These are phyloP conservation scores for Xiphophorus birchmanni DNA, from an alignment of 2,797 vertebrate species.

Conservation along the genomic window DNA sequence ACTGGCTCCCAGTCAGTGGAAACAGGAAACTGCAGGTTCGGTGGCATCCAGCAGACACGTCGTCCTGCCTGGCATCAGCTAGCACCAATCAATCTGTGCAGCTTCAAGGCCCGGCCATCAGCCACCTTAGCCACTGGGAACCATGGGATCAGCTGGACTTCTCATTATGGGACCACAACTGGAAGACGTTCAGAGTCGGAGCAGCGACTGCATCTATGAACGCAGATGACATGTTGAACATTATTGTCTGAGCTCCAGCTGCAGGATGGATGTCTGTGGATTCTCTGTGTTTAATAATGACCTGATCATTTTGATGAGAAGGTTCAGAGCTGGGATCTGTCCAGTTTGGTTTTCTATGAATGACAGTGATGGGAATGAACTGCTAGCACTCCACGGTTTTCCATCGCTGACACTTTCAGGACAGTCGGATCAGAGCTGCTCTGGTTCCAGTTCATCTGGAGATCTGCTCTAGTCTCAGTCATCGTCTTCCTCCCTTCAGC, in stretches of 20 bases:
- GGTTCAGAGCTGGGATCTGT: constrained; percentile 54
- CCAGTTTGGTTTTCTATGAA: constrained; percentile 61
- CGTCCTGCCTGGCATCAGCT: constrained; percentile 45
- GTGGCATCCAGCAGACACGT: constrained; percentile 36
- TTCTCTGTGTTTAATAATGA: constrained; percentile 55
- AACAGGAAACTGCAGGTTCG: constrained; percentile 40
- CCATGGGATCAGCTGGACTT: constrained; percentile 62
- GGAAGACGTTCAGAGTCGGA: constrained; percentile 41
- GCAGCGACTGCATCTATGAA: constrained; percentile 28
- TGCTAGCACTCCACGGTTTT: constrained; percentile 68
- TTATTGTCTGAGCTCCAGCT: constrained; percentile 63
- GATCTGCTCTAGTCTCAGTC: constrained; percentile 39
- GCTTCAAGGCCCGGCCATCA: constrained; percentile 30
- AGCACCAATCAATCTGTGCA: constrained; percentile 52
- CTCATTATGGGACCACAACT: constrained; percentile 60
- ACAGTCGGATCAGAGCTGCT: constrained; percentile 36
- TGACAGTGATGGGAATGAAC: constrained; percentile 49
- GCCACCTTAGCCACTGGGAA: constrained; percentile 42
- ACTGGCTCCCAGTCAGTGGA: constrained; percentile 54
- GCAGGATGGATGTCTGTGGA: constrained; percentile 55
- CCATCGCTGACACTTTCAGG: constrained; percentile 70
- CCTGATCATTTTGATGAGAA: constrained; percentile 55
- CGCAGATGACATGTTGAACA: constrained; percentile 53
- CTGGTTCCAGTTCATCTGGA: constrained; percentile 51
- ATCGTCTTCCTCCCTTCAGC: constrained; percentile 20